Evolutionary conservation across 1,140 invertebrate species (phyloP).

Genomic region (Caenorhabditis remanei): DNA sequence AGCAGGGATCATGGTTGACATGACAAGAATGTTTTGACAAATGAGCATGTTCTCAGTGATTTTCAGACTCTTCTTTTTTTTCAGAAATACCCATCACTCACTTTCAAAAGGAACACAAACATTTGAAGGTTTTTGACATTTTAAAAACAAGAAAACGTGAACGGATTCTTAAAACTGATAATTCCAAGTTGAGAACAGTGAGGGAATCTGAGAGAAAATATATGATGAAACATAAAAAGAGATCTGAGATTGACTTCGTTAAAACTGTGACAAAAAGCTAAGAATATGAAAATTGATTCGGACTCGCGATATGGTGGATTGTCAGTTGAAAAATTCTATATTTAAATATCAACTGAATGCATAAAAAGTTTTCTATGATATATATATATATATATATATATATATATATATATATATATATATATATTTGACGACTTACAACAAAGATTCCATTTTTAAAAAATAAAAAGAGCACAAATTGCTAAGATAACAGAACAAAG

Average conservation of each 20-base stretch:
- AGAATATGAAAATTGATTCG: not conserved
- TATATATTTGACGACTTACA: no score
- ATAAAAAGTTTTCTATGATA: not conserved
- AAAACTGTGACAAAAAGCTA: not conserved
- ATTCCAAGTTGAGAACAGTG: not conserved
- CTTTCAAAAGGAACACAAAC: not conserved
- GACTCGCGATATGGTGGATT: not conserved
- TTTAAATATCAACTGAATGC: no score
- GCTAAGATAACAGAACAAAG: not conserved
- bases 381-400: no score
- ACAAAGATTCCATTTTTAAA: no score
- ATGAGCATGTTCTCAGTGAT: slow-evolving; percentile 23
- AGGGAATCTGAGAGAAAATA: no score
- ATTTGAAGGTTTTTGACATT: not conserved
- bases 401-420: no score
- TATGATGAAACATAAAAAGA: no score
- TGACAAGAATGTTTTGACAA: slow-evolving; percentile 39
- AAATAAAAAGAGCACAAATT: no score
- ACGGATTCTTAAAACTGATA: not conserved
- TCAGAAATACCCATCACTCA: slow-evolving; percentile 12
- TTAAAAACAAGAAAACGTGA: not conserved
- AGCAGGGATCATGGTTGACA: not conserved
- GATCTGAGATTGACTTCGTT: no score
- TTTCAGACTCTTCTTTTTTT: not conserved
- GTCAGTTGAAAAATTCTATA: not conserved